Evolutionary conservation across 2,113 vertebrate genomes (phyloP).

Genomic region (Lophius piscatorius): DNA sequence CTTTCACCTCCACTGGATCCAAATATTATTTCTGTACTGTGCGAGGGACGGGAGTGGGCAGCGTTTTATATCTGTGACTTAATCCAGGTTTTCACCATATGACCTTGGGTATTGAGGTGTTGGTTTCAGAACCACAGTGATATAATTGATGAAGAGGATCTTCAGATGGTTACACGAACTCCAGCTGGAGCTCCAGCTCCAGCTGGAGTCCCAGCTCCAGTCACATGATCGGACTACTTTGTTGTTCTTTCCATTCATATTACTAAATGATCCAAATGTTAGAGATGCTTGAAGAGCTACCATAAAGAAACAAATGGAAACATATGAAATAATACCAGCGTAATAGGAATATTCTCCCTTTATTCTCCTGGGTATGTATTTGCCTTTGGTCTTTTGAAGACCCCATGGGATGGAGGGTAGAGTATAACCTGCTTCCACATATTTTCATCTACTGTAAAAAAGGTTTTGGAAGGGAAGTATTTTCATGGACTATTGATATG

Average conservation of each 20-base stretch:
- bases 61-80: slow-evolving; percentile 38
- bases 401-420: too few species aligned
- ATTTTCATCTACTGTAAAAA: too few species aligned
- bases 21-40: slow-evolving; percentile 17
- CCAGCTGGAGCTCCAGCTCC: neutral
- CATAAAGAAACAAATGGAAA: slow-evolving; percentile 1
- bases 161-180: slow-evolving; percentile 29
- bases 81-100: slow-evolving; percentile 37
- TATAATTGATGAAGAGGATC: slow-evolving; percentile 11
- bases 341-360: too few species aligned
- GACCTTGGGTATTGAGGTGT: slow-evolving; percentile 33
- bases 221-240: neutral
- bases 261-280: too few species aligned
- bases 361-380: too few species aligned
- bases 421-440: too few species aligned
- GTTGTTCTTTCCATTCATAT: neutral
- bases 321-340: too few species aligned
- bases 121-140: slow-evolving; percentile 30
- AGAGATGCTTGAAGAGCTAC: neutral
- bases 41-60: slow-evolving; percentile 13
- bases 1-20: slow-evolving; percentile 16
- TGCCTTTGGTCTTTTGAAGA: too few species aligned
- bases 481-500: too few species aligned
- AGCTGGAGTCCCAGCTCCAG: slow-evolving; percentile 1
- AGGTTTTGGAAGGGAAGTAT: too few species aligned